Percentiles rank a stretch among this genome's conserved stretches.
phyloP scores from a whole-genome alignment of 1,140 invertebrate genomes.

The Cotesia typhae region DNA sequence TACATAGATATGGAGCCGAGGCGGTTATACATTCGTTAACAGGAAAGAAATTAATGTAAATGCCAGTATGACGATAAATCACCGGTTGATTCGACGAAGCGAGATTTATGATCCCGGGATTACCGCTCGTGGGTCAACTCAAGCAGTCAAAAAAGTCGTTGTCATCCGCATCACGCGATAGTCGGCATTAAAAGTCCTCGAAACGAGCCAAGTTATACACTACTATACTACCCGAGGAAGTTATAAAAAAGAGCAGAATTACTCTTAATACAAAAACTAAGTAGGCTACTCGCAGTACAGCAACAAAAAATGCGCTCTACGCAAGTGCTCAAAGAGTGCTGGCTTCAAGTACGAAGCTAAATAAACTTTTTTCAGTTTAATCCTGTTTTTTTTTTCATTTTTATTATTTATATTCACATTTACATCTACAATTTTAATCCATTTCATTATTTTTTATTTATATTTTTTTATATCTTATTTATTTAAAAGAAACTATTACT shows the following conservation, averaged over 20 bases:
- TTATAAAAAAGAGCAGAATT: constrained; percentile 26
- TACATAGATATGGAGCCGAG: not conserved
- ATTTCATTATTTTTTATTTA: too few relatives aligned
- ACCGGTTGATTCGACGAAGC: constrained; percentile 20
- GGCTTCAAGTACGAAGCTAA: too few relatives aligned
- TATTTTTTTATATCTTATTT: too few relatives aligned
- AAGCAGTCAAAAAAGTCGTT: constrained; percentile 23
- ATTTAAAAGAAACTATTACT: too few relatives aligned
- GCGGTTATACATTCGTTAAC: constrained; percentile 24
- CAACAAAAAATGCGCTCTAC: constrained; percentile 4
- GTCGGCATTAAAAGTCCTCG: constrained; percentile 19
- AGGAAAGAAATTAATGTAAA: constrained; percentile 27
- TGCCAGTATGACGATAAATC: constrained; percentile 28
- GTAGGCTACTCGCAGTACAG: not conserved
- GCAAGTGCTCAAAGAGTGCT: too few relatives aligned
- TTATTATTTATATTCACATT: too few relatives aligned
- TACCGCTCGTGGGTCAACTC: constrained; percentile 19
- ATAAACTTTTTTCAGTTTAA: too few relatives aligned
- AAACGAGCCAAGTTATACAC: constrained; percentile 33
- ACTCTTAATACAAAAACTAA: constrained; percentile 10
- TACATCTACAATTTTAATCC: too few relatives aligned
- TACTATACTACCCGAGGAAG: constrained; percentile 4
- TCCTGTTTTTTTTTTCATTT: too few relatives aligned
- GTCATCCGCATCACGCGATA: constrained; percentile 25
- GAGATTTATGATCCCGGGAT: constrained; percentile 28